These are phyloP conservation scores for Eumeta japonica DNA, from an alignment of 1,140 invertebrate genomes.

Conservation along the genomic window DNA sequence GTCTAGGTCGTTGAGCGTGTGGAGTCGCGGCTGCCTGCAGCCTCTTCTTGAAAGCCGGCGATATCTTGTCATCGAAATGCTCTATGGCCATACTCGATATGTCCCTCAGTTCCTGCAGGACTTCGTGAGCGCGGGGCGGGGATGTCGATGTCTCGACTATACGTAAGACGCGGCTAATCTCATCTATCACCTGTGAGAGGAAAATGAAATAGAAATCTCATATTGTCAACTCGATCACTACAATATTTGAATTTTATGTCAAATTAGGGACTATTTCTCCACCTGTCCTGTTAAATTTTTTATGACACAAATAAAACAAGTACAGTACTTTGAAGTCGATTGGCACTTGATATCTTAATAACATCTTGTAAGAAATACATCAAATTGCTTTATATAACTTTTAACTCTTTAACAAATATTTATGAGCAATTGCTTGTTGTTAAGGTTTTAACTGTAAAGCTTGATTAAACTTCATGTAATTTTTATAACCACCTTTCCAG, in stretches of 20 bases:
- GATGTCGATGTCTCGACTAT: conserved; percentile 66
- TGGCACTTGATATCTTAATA: too few species aligned
- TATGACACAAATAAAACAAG: too few species aligned
- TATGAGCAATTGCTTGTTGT: too few species aligned
- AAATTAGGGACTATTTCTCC: too few species aligned
- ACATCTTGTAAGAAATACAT: too few species aligned
- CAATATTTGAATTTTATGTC: too few species aligned
- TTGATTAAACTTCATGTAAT: not conserved
- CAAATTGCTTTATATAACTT: too few species aligned
- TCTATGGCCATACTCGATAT: conserved; percentile 96
- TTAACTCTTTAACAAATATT: too few species aligned
- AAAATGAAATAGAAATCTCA: not conserved
- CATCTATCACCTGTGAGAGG: conserved; percentile 80
- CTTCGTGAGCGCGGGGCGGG: conserved; percentile 77
- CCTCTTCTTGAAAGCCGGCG: conserved; percentile 33
- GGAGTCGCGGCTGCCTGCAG: conserved; percentile 25
- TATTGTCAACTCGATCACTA: too few species aligned
- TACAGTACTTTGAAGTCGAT: too few species aligned
- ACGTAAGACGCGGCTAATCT: conserved; percentile 74
- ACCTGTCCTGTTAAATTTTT: too few species aligned
- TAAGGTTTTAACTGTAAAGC: too few species aligned
- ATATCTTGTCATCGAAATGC: conserved; percentile 91
- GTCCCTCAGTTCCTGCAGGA: conserved; percentile 84
- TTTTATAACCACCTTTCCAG: conserved; percentile 72
- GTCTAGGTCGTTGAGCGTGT: conserved; percentile 18